Conservation (phyloP, 1,140 invertebrate genomes). For the Mercenaria mercenaria region DNA sequence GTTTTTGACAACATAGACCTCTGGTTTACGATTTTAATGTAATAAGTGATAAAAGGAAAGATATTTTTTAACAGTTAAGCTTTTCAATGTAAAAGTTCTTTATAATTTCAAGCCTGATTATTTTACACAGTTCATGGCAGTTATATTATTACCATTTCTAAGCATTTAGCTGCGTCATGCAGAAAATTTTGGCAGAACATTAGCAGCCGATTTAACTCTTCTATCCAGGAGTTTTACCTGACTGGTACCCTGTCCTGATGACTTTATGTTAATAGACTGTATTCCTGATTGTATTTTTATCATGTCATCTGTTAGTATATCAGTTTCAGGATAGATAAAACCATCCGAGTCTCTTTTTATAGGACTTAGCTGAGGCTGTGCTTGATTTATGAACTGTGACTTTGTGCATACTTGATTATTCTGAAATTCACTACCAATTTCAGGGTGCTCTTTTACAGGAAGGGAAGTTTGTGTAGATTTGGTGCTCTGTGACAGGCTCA, state of each 20-base stretch:
- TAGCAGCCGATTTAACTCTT: conserved; percentile 68
- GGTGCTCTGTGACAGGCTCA: neutral
- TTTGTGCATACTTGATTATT: conserved; percentile 12
- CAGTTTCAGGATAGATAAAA: conserved; percentile 74
- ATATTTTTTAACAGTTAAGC: neutral
- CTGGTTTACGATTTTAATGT: too few species aligned
- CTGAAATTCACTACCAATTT: neutral
- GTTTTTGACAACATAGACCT: too few species aligned
- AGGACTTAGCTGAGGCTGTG: neutral
- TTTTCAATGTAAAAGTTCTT: neutral
- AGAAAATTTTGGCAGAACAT: conserved; percentile 60
- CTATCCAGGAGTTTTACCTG: conserved; percentile 60
- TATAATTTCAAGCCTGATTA: too few species aligned
- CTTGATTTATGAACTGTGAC: neutral
- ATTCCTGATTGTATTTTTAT: conserved; percentile 47
- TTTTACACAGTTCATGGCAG: neutral
- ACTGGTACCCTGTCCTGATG: neutral
- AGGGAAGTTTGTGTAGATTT: neutral
- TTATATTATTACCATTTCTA: neutral
- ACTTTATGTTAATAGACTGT: conserved; percentile 34
- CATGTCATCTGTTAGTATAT: conserved; percentile 60
- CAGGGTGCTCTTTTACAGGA: neutral
- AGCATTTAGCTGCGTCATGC: neutral
- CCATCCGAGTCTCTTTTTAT: conserved; percentile 53
- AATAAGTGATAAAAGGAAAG: too few species aligned